Base-by-base conservation (phyloP, 2,113 vertebrate genomes). In the human region DNA sequence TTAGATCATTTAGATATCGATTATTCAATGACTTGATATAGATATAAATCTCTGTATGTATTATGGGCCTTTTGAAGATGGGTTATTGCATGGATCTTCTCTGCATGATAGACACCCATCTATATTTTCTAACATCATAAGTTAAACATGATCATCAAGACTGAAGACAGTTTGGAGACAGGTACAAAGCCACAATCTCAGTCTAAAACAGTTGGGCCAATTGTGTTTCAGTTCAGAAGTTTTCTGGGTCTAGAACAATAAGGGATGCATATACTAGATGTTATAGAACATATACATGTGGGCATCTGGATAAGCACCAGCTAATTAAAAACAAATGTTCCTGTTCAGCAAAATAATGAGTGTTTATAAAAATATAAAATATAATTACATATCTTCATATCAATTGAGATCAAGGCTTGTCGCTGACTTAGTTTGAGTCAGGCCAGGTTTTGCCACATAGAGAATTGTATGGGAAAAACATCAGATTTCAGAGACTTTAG, bases 141-240 rank as follows among this genome's bases (percentile, higher is more conserved):
- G 73, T 78, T 66, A 83, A 90, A 64, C 9, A 9, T 30, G 35
- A 68, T 48, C 27, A 90, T 68, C 78, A 68, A 6, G 38, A 70
- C 38, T 35, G 10, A n/a, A 82, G 92, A 80, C 6, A 48, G 2
- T 84, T 68, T 80, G 14, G 5, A 61, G 14, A 83, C 11, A 78
- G 27, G 2, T 5, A 5, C 35, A 43, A 64, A 50, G 17, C 3
- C 68, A 32, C 13, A 78, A 25, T 81, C 8, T 2, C 14, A 45
- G 72, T 68, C 22, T 18, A 40, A 48, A 85, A n/a, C 5, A 1
- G 13, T 16, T 0, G 0, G 8, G 14, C 1, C 40, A 8, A 78
- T 27, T 61, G 5, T 86, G 38, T n/a, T 78, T 23, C 57, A 76
- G 6, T 35, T 80, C 18, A 83, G n/a, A 91, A 57, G 18, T 76